Percentiles rank a stretch among this genome's conserved stretches.
Conservation (phyloP, 2,888 invertebrate species). For the Anarsia innoxiella region DNA sequence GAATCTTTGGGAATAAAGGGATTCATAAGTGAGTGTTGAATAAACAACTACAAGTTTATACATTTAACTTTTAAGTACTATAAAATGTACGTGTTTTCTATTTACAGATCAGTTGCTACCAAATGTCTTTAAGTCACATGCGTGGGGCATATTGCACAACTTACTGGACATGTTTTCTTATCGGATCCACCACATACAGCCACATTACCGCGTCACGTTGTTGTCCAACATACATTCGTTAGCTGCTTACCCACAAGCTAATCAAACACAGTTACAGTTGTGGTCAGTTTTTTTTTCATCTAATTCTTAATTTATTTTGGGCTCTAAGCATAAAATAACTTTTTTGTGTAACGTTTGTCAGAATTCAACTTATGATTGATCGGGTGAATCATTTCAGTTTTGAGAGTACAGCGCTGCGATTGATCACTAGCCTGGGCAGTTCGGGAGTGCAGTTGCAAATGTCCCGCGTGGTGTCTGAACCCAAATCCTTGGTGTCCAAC, state of each 20-base stretch:
- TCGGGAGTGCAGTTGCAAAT: conserved; percentile 96
- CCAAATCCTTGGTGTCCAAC: conserved; percentile 91
- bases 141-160: conserved; percentile 97
- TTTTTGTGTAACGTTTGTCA: no score
- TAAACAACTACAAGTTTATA: conserved; percentile 7
- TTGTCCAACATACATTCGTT: conserved; percentile 93
- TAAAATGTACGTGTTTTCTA: no score
- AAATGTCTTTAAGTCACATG: conserved; percentile 92
- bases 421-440: conserved; percentile 93
- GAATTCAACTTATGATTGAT: no score
- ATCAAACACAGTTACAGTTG: conserved; percentile 94
- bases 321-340: no score
- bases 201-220: conserved; percentile 94
- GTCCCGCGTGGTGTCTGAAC: conserved; percentile 92
- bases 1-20: conserved; percentile 97
- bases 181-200: conserved; percentile 96
- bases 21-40: conserved; percentile 91
- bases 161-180: conserved; percentile 97
- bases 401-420: conserved; percentile 89
- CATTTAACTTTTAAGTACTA: no score
- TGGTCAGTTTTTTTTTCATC: conserved; percentile 73
- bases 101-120: conserved; percentile 91
- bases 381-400: conserved; percentile 72
- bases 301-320: no score
- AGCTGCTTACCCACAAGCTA: conserved; percentile 93